Base-by-base conservation (phyloP, 2,113 vertebrate species). In the Pelodiscus sinensis region DNA sequence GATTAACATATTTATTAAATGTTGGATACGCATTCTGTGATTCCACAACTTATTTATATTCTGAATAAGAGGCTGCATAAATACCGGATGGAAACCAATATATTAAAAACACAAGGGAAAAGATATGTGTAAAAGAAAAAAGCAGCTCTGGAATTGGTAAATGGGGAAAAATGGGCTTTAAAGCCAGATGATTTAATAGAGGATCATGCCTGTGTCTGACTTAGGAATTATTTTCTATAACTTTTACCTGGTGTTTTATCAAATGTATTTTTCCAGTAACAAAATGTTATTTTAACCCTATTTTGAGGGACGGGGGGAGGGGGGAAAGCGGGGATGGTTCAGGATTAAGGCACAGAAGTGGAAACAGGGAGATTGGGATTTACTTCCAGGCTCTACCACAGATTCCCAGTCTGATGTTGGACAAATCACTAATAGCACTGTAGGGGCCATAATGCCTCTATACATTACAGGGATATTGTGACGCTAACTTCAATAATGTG, bases 1-100 rank as follows among this genome's bases (percentile, higher is more conserved):
- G 89, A 62, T 94, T 92, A 84, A 84, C 90, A 51, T 60, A 21
- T 87, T 92, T 86, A 89, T 90, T 81, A 95, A 86, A 71, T 83
- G 81, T 71, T 51, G 77, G 54, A 50, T 82, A 14, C 8, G 29
- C 19, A 44, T 60, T 35, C 75, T 56, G 38, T 51, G 79, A 82
- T 54, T 84, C 68, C 62, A 81, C 16, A 12, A 65, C 91, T 87
- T 71, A 50, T 90, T 93, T 83, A 38, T 81, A 9, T 88, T 79
- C 27, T 3, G 7, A 83, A 84, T 90, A 84, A 92, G 51, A 60
- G 88, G 56, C 24, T 86, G 52, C 58, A n/a, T 24, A 85, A 90
- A 78, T 56, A 81, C 77, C 58, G 10, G 57, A 18, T 3, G 1
- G 50, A 86, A 94, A 85, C 52, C 31, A 71, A 71, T 0, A 3